Percentiles rank a stretch among this genome's conserved stretches.
Conservation (phyloP, 30 jellyfish, hydroid and myxozoan genomes). For the Aurelia aurita complex sp. Pacific region DNA sequence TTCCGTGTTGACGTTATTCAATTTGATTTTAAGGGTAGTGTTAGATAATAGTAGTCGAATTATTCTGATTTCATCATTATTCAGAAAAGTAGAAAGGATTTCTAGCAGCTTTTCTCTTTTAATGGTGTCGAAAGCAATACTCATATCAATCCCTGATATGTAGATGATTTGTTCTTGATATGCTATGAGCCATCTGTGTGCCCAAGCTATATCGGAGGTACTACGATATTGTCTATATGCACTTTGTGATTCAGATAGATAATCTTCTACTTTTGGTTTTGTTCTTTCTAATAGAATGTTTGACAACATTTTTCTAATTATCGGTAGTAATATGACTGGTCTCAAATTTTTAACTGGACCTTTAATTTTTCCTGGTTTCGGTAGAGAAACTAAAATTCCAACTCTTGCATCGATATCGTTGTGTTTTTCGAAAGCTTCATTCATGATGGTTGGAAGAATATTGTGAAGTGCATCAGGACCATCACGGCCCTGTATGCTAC, state of each 20-base stretch:
- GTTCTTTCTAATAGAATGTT: constrained; percentile 34
- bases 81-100: neutral
- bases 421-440: constrained; percentile 42
- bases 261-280: constrained; percentile 36
- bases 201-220: constrained; percentile 64
- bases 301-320: too few species aligned
- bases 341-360: constrained; percentile 49
- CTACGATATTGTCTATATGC: constrained; percentile 48
- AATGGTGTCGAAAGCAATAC: constrained; percentile 36
- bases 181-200: constrained; percentile 55
- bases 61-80: constrained; percentile 44
- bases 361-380: constrained; percentile 42
- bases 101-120: constrained; percentile 37
- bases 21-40: too few species aligned
- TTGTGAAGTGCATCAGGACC: constrained; percentile 50
- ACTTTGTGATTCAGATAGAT: constrained; percentile 50
- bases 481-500: too few species aligned
- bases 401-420: constrained; percentile 35
- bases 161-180: constrained; percentile 32
- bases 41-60: too few species aligned
- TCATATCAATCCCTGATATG: constrained; percentile 46
- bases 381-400: constrained; percentile 41
- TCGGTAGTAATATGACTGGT: constrained; percentile 49
- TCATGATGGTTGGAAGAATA: constrained; percentile 30
- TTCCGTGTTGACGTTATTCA: too few species aligned